Evolutionary conservation across 1,140 invertebrate species (phyloP), one percentile per base, ranked within the genome.

Genomic region (Pantala flavescens): DNA sequence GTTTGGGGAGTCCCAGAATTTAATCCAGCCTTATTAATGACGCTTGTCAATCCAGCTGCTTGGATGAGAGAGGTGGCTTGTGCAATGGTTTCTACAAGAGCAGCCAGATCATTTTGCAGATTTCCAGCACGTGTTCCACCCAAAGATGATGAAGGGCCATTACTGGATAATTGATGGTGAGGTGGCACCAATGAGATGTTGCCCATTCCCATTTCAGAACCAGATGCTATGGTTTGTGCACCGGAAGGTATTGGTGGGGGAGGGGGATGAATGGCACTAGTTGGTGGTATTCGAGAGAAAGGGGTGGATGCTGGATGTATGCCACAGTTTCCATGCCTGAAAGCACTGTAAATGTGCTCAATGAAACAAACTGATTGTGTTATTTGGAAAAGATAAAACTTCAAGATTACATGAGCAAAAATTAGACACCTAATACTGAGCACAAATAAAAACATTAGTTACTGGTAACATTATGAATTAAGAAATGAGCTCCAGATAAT

Each of bases 11-110:
- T 12, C 16, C 16, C 49, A 63, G 49, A 3, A 14, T 63, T 63
- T 16, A 63, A 21, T 3, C 49, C 49, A 7, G 49, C 49, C 12
- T 63, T 63, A 21, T 63, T 63, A 1, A 63, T 63, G 49, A 63
- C 49, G 76, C 86, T 83, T 71, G 84, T 84, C 16, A 88, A 77
- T 43, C 88, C 88, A 24, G 88, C 88, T 16, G 88, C 87, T 82
- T 90, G 88, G 76, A 91, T 88, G 21, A 90, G 81, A 21, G 86
- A 88, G 3, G 89, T 89, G 14, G 89, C 90, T 81, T 90, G 88
- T 73, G 88, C 88, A 77, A 91, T 88, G 14, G 88, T 90, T 81
- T 90, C 89, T 7, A 88, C 88, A 49, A 90, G 80, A 75, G 88
- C 85, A 11, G 86, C 85, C 24, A 90, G 79, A 79, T 89, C 88